Evolutionary conservation across 1,140 invertebrate species (phyloP).

Genomic region (Chlorops oryzae): DNA sequence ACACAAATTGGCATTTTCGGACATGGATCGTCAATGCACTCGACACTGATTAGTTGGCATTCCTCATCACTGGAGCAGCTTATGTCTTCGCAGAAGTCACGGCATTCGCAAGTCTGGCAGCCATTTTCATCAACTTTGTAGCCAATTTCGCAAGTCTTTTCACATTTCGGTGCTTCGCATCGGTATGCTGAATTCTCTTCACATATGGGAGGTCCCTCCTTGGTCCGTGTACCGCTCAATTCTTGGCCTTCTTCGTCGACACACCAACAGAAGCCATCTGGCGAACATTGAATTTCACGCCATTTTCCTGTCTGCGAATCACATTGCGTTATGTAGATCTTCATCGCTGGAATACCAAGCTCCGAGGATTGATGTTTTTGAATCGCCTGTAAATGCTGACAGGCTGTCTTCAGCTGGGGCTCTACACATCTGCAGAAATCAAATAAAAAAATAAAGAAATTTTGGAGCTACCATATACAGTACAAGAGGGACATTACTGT

Average conservation of each 20-base stretch:
- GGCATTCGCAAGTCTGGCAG: conserved; percentile 68
- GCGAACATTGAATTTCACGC: conserved; percentile 70
- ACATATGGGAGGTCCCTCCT: conserved; percentile 44
- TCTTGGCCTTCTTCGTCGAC: conserved; percentile 79
- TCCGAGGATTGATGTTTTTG: conserved; percentile 70
- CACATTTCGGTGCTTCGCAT: conserved; percentile 60
- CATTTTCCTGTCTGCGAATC: conserved; percentile 65
- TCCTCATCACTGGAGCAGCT: conserved; percentile 67
- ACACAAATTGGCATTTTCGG: conserved; percentile 73
- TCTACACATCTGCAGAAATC: too few relatives aligned
- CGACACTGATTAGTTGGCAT: conserved; percentile 53
- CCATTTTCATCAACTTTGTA: conserved; percentile 61
- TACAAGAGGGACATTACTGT: too few relatives aligned
- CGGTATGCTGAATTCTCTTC: conserved; percentile 48
- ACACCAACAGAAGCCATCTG: conserved; percentile 79
- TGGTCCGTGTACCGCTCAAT: conserved; percentile 56
- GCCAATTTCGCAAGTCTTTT: conserved; percentile 60
- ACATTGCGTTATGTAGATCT: conserved; percentile 76
- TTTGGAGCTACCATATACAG: too few relatives aligned
- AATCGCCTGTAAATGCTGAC: conserved; percentile 61
- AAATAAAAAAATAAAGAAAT: too few relatives aligned
- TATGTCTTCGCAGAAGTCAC: conserved; percentile 69
- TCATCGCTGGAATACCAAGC: conserved; percentile 62
- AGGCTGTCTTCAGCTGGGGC: conserved; percentile 68
- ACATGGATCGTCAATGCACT: conserved; percentile 55